Conservation (phyloP, 2,888 invertebrate species). For the Spicauda simplicius region DNA sequence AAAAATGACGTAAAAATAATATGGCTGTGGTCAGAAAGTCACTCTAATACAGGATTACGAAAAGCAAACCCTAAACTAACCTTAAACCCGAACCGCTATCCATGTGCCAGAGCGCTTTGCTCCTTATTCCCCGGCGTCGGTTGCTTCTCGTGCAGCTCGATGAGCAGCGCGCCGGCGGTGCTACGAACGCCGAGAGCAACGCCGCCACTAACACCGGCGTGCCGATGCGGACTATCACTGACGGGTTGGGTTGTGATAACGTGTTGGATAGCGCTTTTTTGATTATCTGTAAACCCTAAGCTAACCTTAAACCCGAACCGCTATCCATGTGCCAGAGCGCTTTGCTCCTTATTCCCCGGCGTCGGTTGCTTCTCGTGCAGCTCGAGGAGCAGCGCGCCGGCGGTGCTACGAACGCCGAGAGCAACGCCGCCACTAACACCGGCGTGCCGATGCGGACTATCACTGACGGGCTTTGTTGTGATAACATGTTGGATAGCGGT, state of each 20-base stretch:
- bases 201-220: conserved; percentile 87
- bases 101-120: conserved; percentile 51
- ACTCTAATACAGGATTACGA: too few species aligned
- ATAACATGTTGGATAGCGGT: too few species aligned
- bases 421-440: too few species aligned
- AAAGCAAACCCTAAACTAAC: too few species aligned
- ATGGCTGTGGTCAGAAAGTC: too few species aligned
- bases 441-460: conserved; percentile 84
- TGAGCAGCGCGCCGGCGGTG: conserved; percentile 81
- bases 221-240: conserved; percentile 84
- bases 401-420: conserved; percentile 85
- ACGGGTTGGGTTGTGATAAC: conserved; percentile 49
- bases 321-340: conserved; percentile 38
- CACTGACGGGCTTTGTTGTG: conserved; percentile 82
- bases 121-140: conserved; percentile 67
- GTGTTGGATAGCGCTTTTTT: conserved; percentile 73
- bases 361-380: conserved; percentile 72
- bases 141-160: conserved; percentile 81
- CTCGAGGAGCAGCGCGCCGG: conserved; percentile 84
- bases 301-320: too few species aligned
- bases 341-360: conserved; percentile 66
- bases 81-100: conserved; percentile 78
- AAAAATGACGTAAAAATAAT: too few species aligned
- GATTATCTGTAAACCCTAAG: conserved; percentile 58
- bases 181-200: conserved; percentile 82